Evolutionary conservation across 2,113 vertebrate genomes (phyloP).

Genomic region (Gobiocypris rarus): DNA sequence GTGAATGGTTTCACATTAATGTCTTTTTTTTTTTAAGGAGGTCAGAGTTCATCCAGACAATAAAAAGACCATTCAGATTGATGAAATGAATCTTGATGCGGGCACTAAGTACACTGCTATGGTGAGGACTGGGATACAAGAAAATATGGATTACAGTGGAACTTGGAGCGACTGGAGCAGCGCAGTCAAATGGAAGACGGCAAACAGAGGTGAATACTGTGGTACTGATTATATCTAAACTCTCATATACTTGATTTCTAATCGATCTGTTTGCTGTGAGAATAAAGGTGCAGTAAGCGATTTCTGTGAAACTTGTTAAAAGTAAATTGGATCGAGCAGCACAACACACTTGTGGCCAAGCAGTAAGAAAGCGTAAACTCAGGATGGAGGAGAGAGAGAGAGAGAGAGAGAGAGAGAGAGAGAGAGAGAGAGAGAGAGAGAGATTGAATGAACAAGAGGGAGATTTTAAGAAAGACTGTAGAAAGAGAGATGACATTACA

Average conservation of each 20-base stretch:
- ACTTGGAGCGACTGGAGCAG: constrained; percentile 22
- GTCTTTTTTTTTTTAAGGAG: background rate
- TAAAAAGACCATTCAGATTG: background rate
- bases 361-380: no score
- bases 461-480: no score
- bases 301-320: no score
- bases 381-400: no score
- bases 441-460: no score
- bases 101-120: constrained; percentile 13
- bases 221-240: background rate
- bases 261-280: background rate
- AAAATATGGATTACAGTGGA: fast-evolving
- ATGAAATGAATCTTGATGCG: background rate
- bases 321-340: no score
- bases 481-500: no score
- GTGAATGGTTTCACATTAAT: background rate
- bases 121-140: background rate
- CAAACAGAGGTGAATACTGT: background rate
- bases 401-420: no score
- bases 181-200: constrained; percentile 32
- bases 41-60: background rate
- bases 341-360: no score
- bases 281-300: no score
- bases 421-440: no score
- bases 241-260: background rate